A percentile compares a stretch with the other conserved stretches of the same genome.
These are phyloP conservation scores for Sipha maydis DNA, from an alignment of 2,888 invertebrate species.

Conservation along the genomic window DNA sequence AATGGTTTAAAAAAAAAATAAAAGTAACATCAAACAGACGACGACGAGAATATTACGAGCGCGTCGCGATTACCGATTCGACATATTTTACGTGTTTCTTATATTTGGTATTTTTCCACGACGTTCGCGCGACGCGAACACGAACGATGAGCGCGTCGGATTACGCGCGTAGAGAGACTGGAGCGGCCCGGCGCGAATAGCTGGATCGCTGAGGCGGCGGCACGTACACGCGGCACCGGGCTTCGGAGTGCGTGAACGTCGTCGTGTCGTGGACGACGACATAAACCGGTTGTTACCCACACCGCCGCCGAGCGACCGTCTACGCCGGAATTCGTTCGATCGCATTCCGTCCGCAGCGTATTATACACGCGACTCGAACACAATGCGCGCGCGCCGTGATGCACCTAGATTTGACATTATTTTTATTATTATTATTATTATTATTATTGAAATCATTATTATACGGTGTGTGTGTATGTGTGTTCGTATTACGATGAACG, in stretches of 20 bases:
- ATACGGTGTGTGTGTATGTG: too few species aligned
- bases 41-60: too few species aligned
- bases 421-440: neutral
- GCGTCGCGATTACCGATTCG: too few species aligned
- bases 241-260: slow-evolving; percentile 12
- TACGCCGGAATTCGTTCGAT: slow-evolving; percentile 6
- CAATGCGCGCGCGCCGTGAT: neutral
- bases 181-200: neutral
- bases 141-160: neutral
- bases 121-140: neutral
- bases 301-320: neutral
- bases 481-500: too few species aligned
- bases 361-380: too few species aligned
- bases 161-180: slow-evolving; percentile 19
- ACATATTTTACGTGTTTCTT: too few species aligned
- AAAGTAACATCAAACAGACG: too few species aligned
- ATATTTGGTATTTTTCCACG: neutral
- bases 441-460: neutral
- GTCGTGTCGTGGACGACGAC: neutral
- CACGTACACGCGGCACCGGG: neutral
- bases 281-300: slow-evolving; percentile 48
- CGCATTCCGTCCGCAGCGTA: slow-evolving; percentile 10
- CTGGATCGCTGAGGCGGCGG: neutral
- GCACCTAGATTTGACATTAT: neutral
- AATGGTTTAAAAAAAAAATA: too few species aligned